Evolutionary conservation across 2,797 vertebrate species (phyloP), one percentile per base, ranked within the genome.

Genomic region (Gambusia yucatana): DNA sequence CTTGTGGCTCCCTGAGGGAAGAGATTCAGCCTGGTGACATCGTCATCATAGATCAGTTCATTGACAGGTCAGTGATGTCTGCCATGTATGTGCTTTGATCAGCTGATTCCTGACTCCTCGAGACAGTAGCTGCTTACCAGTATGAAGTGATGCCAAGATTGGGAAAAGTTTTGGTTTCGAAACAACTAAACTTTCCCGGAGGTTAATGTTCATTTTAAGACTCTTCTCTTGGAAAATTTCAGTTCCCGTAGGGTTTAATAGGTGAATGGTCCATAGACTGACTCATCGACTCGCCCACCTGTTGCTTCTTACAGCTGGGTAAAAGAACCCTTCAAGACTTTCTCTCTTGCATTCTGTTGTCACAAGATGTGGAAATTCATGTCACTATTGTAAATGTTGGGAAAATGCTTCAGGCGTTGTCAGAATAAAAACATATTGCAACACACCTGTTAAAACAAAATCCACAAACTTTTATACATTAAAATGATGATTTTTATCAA

Each of bases 1-100:
- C 98, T 6, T 99, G 98, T 16, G 98, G 98, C 30, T 99, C 98
- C 0, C 94, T 99, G 59, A 91, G 95, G 77, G 98, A 99, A 73
- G 97, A 99, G 89, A 98, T 99, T 91, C 97, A 98, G 44, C 98
- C 98, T 0, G 98, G 98, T 22, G 98, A 99, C 84, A 96, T 99
- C 6, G 93, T 99, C 86, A 94, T 99, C 72, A 95, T 98, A 0
- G 98, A 99, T 90, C 98, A 99, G 83, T 99, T 99, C 92, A 98
- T 99, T 81, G 98, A 99, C 94, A 95, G 97, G 97, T 97, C 81
- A 89, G 93, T 7, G 33, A 67, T 2, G 20, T 41, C 8, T 39
- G 63, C 63, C 20, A 25, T 41, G 22, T 1, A 39, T 1, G 33
- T 65, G 16, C 39, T 69, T 43, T n/a, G 39, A 43, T 43, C 4